Percentiles rank a stretch among this genome's conserved stretches.
Conservation (phyloP, 92 coral and sea anemone genomes). For the Micromussa lordhowensis region DNA sequence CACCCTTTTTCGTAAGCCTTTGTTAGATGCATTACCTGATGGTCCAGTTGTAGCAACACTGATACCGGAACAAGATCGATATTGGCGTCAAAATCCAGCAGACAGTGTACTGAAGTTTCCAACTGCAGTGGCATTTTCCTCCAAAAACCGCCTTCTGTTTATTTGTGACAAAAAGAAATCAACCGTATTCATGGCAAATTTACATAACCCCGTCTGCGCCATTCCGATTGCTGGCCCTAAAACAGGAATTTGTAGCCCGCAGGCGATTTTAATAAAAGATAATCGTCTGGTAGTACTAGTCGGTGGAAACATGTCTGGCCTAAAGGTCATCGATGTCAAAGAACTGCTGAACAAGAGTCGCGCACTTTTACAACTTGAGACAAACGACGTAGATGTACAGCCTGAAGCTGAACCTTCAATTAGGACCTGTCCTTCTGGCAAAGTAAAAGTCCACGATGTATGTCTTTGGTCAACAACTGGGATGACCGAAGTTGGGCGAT, state of each 20-base stretch:
- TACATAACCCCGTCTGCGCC: constrained; percentile 60
- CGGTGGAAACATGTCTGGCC: constrained; percentile 42
- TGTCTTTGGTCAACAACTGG: constrained; percentile 18
- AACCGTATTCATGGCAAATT: constrained; percentile 65
- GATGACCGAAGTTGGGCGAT: constrained; percentile 17
- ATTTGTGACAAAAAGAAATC: constrained; percentile 60
- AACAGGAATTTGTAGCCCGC: constrained; percentile 45
- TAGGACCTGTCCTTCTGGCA: constrained; percentile 19
- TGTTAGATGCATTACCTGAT: too few relatives aligned
- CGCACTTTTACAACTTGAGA: constrained; percentile 47
- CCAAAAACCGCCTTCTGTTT: constrained; percentile 41
- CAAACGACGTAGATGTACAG: constrained; percentile 29
- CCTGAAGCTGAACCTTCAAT: constrained; percentile 28
- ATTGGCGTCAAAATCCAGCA: too few relatives aligned
- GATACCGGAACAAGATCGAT: too few relatives aligned
- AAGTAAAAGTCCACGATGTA: constrained; percentile 50
- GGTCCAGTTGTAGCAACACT: too few relatives aligned
- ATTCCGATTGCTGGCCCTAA: constrained; percentile 61
- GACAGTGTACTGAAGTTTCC: too few relatives aligned
- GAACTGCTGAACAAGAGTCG: constrained; percentile 50
- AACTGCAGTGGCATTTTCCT: too few relatives aligned
- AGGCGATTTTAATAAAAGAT: constrained; percentile 27
- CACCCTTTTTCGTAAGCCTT: too few relatives aligned
- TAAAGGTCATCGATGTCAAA: constrained; percentile 49
- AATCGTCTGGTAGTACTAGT: constrained; percentile 22